A percentile compares a stretch with the other conserved stretches of the same genome.
These are phyloP conservation scores for Orius insidiosus DNA, from an alignment of 1,140 invertebrate species.

Conservation along the genomic window DNA sequence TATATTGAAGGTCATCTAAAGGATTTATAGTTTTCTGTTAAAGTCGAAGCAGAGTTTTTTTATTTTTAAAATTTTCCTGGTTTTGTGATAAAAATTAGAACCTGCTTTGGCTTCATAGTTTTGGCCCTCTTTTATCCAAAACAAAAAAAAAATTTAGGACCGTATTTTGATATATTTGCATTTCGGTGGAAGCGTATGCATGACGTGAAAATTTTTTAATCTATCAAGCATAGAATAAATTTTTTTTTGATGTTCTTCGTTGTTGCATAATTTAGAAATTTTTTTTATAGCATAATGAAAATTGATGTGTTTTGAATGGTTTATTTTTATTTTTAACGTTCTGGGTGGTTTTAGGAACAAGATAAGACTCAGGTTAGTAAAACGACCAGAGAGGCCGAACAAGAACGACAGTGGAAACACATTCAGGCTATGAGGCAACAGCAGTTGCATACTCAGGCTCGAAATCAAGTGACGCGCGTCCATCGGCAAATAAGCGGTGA, in stretches of 20 bases:
- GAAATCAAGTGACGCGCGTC: constrained; percentile 24
- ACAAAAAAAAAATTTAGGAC: constrained; percentile 5
- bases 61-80: no score
- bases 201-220: no score
- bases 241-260: neutral
- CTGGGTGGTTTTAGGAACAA: constrained; percentile 38
- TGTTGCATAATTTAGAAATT: neutral
- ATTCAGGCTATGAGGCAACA: constrained; percentile 63
- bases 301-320: no score
- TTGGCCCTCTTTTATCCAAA: constrained; percentile 13
- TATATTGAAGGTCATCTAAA: no score
- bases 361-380: constrained; percentile 46
- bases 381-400: constrained; percentile 55
- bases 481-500: constrained; percentile 34
- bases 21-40: no score
- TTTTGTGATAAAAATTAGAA: no score
- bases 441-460: constrained; percentile 21
- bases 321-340: neutral
- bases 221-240: neutral
- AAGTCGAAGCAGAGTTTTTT: no score
- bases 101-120: constrained; percentile 20
- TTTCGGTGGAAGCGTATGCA: constrained; percentile 2
- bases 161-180: constrained; percentile 14
- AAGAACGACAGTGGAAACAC: constrained; percentile 74
- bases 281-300: neutral